These are phyloP conservation scores for Macaria notata DNA, from an alignment of 2,888 invertebrate genomes.

Conservation along the genomic window DNA sequence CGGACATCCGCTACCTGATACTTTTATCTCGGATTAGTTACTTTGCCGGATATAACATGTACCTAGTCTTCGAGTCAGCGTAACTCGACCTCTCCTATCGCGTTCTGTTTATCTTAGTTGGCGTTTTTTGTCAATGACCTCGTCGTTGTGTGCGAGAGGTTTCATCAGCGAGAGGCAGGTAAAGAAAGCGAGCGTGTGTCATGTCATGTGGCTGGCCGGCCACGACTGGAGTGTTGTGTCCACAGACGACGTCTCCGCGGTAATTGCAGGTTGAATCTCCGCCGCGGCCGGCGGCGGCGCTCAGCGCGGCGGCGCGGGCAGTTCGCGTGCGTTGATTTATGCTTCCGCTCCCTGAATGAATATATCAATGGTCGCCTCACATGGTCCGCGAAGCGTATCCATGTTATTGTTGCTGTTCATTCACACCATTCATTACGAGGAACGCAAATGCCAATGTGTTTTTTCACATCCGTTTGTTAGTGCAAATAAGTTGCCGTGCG, in stretches of 20 bases:
- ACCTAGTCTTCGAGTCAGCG: constrained; percentile 4
- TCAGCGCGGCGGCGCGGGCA: constrained; percentile 37
- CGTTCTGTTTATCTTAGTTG: not conserved
- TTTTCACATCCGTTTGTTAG: constrained; percentile 34
- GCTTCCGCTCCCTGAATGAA: constrained; percentile 74
- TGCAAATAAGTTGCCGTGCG: constrained; percentile 24
- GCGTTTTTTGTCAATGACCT: not conserved
- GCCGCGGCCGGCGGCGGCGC: constrained; percentile 34
- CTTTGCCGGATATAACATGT: constrained; percentile 7
- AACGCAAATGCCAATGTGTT: constrained; percentile 46
- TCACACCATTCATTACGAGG: constrained; percentile 53
- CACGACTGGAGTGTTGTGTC: constrained; percentile 21
- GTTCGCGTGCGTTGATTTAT: constrained; percentile 70
- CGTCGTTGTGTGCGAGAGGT: not conserved
- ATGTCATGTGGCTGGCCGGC: not conserved
- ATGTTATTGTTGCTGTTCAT: constrained; percentile 59
- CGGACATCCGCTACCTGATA: constrained; percentile 39
- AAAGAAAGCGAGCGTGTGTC: not conserved
- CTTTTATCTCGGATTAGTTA: constrained; percentile 33
- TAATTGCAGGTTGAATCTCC: constrained; percentile 32
- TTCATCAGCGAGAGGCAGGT: not conserved
- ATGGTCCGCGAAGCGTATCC: constrained; percentile 50
- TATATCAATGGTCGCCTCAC: constrained; percentile 68
- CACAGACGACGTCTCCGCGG: constrained; percentile 26
- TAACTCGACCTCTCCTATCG: not conserved